Evolutionary conservation across 2,113 vertebrate species (phyloP), one percentile per base, ranked within the genome.

Genomic region (Ochotona princeps): DNA sequence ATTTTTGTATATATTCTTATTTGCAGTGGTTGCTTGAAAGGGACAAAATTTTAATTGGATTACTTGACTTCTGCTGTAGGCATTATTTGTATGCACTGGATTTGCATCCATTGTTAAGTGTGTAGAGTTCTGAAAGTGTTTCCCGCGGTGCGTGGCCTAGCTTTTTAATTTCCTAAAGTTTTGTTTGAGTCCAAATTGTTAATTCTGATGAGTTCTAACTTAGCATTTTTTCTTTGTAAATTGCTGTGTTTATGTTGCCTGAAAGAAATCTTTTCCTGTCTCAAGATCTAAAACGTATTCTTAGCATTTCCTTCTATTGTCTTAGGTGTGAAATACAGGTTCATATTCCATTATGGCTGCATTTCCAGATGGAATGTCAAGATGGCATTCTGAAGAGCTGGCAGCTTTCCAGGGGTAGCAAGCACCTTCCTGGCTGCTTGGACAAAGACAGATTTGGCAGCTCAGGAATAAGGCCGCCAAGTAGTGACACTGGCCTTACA

Each of bases 321-420:
- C 83, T 89, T 66, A 92, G 49, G 13, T 47, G 87, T 73, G 81
- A 95, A 80, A 26, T 49, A 13, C 44, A 87, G 3, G 5, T 69
- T 85, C 69, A 69, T 92, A 32, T 78, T 20, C 2, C n/a, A 63
- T 44, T 21, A 74, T 5, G 49, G 80, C 14, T 26, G 49, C 35
- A 60, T 54, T 67, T 90, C 92, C 86, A 7, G 82, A 0, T 75
- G 13, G 57, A 20, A 18, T 35, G 4, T 84, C 20, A 80, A 61
- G 17, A 54, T 57, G 14, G 54, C 26, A 67, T 63, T 8, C 98
- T 2, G 98, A 98, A 83, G 98, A 99, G 63, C 99, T 99, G 93
- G 98, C 93, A 73, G 95, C 95, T 76, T 99, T 99, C 96, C 96
- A 98, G 97, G 97, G 98, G 96, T 96, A 98, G 97, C 97, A 98